Evolutionary conservation across 2,113 vertebrate species (phyloP).

Genomic region (Gallinago media): DNA sequence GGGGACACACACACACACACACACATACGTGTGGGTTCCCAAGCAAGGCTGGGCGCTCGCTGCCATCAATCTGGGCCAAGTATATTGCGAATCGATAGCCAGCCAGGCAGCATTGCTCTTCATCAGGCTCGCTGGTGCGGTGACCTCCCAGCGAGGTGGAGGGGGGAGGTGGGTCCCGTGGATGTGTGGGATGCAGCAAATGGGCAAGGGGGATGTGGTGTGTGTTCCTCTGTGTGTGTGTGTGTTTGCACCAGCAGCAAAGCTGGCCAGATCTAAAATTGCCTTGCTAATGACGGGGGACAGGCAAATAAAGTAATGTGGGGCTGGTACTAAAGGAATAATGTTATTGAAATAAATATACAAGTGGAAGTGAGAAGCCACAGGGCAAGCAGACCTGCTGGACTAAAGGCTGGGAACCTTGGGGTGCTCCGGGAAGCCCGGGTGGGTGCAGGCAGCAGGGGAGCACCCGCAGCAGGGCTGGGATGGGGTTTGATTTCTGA

Average conservation of each 20-base stretch:
- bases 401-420: background rate
- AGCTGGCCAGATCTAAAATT: background rate
- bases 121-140: background rate
- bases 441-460: background rate
- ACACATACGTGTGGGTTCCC: background rate
- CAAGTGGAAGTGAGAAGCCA: background rate
- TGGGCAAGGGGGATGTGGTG: background rate
- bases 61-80: constrained; percentile 54
- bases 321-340: background rate
- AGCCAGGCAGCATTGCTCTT: background rate
- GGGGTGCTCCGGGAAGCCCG: background rate
- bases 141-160: background rate
- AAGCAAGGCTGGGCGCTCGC: background rate
- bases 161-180: background rate
- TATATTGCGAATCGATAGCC: constrained; percentile 46
- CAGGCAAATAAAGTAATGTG: background rate
- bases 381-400: rapidly evolving
- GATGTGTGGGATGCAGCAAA: background rate
- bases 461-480: rapidly evolving
- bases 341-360: background rate
- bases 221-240: too few species aligned
- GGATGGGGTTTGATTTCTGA: background rate
- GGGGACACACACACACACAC: background rate
- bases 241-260: background rate
- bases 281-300: background rate